phyloP scores from a whole-genome alignment of 1,140 invertebrate species.

The Ips nitidus region DNA sequence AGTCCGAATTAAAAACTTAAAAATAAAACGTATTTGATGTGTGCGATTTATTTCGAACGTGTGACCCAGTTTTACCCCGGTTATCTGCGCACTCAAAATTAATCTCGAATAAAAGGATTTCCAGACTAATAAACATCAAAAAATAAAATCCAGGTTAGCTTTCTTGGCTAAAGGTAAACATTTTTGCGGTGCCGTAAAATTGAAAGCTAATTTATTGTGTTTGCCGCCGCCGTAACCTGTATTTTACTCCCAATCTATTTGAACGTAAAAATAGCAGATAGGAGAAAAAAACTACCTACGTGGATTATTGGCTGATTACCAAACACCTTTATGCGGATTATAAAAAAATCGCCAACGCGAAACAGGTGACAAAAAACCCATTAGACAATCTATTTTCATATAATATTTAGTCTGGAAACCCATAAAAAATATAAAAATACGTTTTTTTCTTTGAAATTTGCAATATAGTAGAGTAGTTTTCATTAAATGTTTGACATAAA shows the following conservation, averaged over 20 bases:
- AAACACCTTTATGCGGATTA: slow-evolving; percentile 26
- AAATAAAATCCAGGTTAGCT: slow-evolving; percentile 34
- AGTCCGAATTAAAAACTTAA: slow-evolving; percentile 29
- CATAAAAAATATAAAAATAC: no score
- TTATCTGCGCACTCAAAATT: slow-evolving; percentile 18
- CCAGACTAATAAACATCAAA: slow-evolving; percentile 30
- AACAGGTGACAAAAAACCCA: slow-evolving; percentile 7
- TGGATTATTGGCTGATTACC: slow-evolving; percentile 23
- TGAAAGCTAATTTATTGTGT: slow-evolving; percentile 30
- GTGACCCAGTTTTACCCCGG: slow-evolving; percentile 19
- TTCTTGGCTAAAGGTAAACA: slow-evolving; percentile 34
- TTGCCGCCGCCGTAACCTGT: slow-evolving; percentile 13
- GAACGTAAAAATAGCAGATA: slow-evolving; percentile 19
- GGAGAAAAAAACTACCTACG: slow-evolving; percentile 20
- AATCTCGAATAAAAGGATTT: slow-evolving; percentile 25
- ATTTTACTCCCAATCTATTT: slow-evolving; percentile 23
- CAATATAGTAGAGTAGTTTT: no score
- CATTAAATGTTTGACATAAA: no score
- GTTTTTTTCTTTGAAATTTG: no score
- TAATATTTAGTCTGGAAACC: no score
- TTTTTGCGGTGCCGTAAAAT: slow-evolving; percentile 31
- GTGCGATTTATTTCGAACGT: slow-evolving; percentile 22
- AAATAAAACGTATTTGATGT: slow-evolving; percentile 29
- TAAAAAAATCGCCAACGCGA: slow-evolving; percentile 20
- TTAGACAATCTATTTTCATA: slow-evolving; percentile 1